Conservation (phyloP, 2,888 invertebrate genomes). For the Drosophila bunnanda region DNA sequence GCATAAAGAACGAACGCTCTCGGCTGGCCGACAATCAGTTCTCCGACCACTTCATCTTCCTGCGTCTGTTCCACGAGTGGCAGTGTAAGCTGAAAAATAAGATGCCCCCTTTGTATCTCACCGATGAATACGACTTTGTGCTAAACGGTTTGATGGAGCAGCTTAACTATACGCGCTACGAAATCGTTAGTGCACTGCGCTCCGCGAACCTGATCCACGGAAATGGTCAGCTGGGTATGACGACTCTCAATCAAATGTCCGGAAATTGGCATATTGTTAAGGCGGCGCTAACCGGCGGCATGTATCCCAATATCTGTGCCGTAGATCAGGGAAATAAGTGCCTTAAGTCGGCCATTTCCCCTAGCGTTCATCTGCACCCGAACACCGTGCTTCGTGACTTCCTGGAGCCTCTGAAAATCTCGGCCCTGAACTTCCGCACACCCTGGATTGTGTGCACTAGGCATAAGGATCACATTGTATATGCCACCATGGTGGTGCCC, state of each 20-base stretch:
- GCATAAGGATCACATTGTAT: slow-evolving; percentile 84
- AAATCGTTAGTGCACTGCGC: slow-evolving; percentile 48
- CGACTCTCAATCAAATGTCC: slow-evolving; percentile 46
- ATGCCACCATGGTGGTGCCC: slow-evolving; percentile 56
- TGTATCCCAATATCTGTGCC: slow-evolving; percentile 88
- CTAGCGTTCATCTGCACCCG: slow-evolving; percentile 45
- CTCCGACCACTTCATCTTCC: slow-evolving; percentile 95
- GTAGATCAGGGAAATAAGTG: slow-evolving; percentile 35
- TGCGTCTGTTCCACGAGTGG: slow-evolving; percentile 86
- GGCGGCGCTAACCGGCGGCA: slow-evolving; percentile 93
- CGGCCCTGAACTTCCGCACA: slow-evolving; percentile 27
- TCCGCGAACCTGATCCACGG: slow-evolving; percentile 49
- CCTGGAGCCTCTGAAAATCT: slow-evolving; percentile 38
- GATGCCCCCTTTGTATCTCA: slow-evolving; percentile 35
- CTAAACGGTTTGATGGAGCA: slow-evolving; percentile 67
- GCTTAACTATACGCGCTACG: slow-evolving; percentile 43
- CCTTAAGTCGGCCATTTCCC: slow-evolving; percentile 48
- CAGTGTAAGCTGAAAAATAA: slow-evolving; percentile 35
- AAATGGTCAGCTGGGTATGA: slow-evolving; percentile 48
- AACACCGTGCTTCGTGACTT: slow-evolving; percentile 53
- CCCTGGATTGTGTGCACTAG: slow-evolving; percentile 60
- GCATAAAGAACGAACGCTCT: slow-evolving; percentile 75
- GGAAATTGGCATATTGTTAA: slow-evolving; percentile 86
- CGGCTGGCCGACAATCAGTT: slow-evolving; percentile 90
- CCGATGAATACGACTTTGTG: slow-evolving; percentile 65